phyloP scores from a whole-genome alignment of 2,113 vertebrate species.

The Plecotus auritus region DNA sequence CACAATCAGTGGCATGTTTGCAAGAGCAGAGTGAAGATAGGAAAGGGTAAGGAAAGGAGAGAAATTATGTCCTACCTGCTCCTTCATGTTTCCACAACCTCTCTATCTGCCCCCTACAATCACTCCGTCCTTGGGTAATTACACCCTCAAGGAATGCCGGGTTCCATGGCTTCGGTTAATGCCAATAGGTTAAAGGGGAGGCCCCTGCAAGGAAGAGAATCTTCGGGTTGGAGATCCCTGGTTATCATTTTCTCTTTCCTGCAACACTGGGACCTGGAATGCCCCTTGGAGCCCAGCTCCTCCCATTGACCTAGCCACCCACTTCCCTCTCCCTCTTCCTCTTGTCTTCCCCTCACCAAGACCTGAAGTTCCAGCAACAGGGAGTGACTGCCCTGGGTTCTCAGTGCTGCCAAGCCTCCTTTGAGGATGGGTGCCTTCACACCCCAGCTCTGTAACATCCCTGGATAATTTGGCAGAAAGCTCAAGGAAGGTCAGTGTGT shows the following conservation, averaged over 20 bases:
- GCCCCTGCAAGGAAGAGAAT: not conserved
- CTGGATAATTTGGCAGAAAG: not conserved
- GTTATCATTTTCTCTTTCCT: not conserved
- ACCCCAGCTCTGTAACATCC: not conserved
- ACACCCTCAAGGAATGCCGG: rapidly evolving
- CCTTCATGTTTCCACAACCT: not conserved
- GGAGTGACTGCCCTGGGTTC: rapidly evolving
- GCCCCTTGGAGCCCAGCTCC: not conserved
- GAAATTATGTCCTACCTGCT: not conserved
- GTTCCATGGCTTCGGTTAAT: not conserved
- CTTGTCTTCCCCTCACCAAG: not conserved
- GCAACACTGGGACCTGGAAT: not conserved
- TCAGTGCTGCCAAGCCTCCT: not conserved
- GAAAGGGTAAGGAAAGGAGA: not conserved
- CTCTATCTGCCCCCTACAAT: not conserved
- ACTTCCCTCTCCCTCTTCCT: not conserved
- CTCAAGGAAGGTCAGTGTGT: not conserved
- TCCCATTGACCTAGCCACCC: not conserved
- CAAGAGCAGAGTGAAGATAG: not conserved
- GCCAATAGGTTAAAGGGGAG: not conserved
- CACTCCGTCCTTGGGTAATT: not conserved
- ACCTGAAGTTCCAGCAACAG: not conserved
- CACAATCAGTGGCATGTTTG: rapidly evolving
- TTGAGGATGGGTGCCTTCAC: not conserved
- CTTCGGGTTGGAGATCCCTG: not conserved